Base-by-base conservation (phyloP, 2,888 invertebrate genomes). In the Resseliella maxima region DNA sequence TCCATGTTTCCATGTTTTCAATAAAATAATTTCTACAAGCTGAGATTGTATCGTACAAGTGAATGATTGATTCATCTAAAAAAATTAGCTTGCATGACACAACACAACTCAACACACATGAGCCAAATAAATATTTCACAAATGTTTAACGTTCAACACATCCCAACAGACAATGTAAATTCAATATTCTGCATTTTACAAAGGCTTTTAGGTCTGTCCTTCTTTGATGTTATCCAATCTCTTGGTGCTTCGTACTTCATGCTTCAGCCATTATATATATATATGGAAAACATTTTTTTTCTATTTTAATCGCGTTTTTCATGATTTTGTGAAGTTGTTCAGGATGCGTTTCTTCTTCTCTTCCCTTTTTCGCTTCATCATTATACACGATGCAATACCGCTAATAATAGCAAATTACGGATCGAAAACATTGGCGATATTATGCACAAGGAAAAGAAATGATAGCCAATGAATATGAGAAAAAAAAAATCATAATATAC, bases 221-320 rank as follows among this genome's bases (percentile, higher is more conserved):
- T 81, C 81, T 81, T 81, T 81, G 81, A 81, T 81, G 81, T 81
- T 36, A 81, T 81, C 81, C 81, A 81, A 36, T 81, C 81, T 81
- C 81, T 81, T 81, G n/a, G n/a, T 24, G 27, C 59, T 59, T 59
- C 59, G 59, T 27, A 24, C n/a, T n/a, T n/a, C n/a, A n/a, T 8
- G 41, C 59, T 59, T 24, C 59, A n/a, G 24, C 59, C 59, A 24
- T 24, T 59, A n/a, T n/a, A n/a, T n/a, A n/a, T n/a, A n/a, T n/a
- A n/a, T n/a, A n/a, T n/a, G n/a, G n/a, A n/a, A n/a, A n/a, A n/a
- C n/a, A n/a, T 59, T 27, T 59, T 59, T 59, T 15, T 24, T 50
- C 50, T 2, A 59, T 59, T 24, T 8, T 27, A 59, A 59, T n/a
- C 59, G 59, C 59, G 59, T 59, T 59, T 59, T 59, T 59, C 59